phyloP scores from a whole-genome alignment of 1,140 invertebrate species.

The Ceratina japonica region DNA sequence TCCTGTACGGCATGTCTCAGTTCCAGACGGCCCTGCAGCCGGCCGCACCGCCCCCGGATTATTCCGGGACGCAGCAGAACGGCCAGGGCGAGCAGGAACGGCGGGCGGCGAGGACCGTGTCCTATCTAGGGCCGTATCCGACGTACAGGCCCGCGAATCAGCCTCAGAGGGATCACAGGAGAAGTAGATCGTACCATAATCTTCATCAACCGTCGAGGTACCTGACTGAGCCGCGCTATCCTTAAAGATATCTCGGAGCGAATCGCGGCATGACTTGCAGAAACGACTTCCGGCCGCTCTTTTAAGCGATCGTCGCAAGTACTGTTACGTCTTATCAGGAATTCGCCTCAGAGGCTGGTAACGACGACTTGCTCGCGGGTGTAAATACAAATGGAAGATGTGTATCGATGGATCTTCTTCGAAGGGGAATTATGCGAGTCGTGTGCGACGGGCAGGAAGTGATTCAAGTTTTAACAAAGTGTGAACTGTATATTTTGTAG shows the following conservation, averaged over 20 bases:
- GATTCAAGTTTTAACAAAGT: not conserved
- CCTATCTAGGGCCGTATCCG: conserved; percentile 37
- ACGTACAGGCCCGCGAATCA: conserved; percentile 30
- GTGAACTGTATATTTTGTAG: not conserved
- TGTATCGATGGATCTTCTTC: no score
- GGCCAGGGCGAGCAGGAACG: conserved; percentile 4
- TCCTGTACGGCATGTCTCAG: conserved; percentile 80
- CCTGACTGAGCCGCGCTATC: conserved; percentile 69
- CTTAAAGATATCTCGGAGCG: conserved; percentile 5
- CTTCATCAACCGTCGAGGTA: conserved; percentile 69
- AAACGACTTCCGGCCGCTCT: not conserved
- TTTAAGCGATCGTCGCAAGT: not conserved
- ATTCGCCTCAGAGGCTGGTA: not conserved
- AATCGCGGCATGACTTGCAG: not conserved
- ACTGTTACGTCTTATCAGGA: not conserved
- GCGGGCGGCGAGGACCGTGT: conserved; percentile 30
- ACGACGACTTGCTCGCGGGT: not conserved
- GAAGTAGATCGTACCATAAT: conserved; percentile 73
- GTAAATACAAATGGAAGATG: not conserved
- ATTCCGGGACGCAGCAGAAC: conserved; percentile 62
- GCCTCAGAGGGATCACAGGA: conserved; percentile 61
- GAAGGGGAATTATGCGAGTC: no score
- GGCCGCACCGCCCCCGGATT: conserved; percentile 68
- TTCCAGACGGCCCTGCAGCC: conserved; percentile 75
- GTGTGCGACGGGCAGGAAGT: not conserved